Evolutionary conservation across 2,888 invertebrate species (phyloP).

Genomic region (Latrodectus elegans): DNA sequence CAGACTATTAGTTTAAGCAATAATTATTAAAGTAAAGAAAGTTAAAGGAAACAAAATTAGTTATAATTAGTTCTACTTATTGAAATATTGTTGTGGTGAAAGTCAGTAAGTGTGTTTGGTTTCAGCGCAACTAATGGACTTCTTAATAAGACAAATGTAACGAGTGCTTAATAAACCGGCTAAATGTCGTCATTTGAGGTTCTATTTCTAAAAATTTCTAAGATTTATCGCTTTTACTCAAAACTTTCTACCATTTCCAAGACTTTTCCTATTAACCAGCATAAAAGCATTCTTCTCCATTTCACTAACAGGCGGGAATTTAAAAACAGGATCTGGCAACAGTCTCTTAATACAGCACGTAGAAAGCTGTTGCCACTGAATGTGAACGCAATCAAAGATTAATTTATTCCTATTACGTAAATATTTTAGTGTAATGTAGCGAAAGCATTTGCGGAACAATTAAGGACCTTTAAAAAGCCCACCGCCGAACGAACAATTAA

Average conservation of each 20-base stretch:
- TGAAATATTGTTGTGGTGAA: too few relatives aligned
- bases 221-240: conserved; percentile 25
- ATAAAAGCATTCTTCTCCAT: conserved; percentile 60
- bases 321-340: conserved; percentile 36
- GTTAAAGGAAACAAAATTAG: too few relatives aligned
- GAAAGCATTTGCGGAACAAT: conserved; percentile 63
- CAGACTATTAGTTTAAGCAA: too few relatives aligned
- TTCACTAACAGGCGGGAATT: conserved; percentile 49
- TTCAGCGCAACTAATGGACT: neutral
- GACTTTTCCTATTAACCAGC: conserved; percentile 46
- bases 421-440: conserved; percentile 67
- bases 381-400: conserved; percentile 66
- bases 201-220: conserved; percentile 20
- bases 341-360: conserved; percentile 53
- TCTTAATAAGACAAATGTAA: neutral
- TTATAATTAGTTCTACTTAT: too few relatives aligned
- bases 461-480: conserved; percentile 65
- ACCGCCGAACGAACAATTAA: conserved; percentile 61
- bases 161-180: neutral
- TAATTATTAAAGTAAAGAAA: too few relatives aligned
- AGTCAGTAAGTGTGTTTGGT: too few relatives aligned
- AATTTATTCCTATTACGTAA: conserved; percentile 68
- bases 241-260: conserved; percentile 39
- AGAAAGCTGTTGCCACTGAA: conserved; percentile 65
- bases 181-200: conserved; percentile 23